These are phyloP conservation scores for Malaclemys terrapin DNA, from an alignment of 2,113 vertebrate species.

Conservation along the genomic window DNA sequence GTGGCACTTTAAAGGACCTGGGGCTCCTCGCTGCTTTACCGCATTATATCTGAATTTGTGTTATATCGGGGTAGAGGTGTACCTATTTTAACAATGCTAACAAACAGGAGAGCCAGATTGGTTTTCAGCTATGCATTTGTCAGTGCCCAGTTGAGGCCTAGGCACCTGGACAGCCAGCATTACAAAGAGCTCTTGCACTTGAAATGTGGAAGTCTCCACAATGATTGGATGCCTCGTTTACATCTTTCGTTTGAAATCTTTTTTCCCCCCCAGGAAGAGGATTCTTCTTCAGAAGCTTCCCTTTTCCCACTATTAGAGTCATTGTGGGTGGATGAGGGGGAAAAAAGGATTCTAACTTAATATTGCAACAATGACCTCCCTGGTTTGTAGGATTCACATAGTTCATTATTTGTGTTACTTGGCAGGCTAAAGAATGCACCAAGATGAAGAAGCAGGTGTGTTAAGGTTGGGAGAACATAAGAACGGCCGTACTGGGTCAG, in stretches of 20 bases:
- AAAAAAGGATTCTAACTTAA: neutral
- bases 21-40: too few species aligned
- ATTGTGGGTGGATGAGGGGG: neutral
- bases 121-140: neutral
- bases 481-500: too few species aligned
- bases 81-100: neutral
- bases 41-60: too few species aligned
- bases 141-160: neutral
- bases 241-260: accelerated
- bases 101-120: neutral
- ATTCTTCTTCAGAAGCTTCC: neutral
- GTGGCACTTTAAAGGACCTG: too few species aligned
- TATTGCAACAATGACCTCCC: neutral
- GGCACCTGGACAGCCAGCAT: too few species aligned
- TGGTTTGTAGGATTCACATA: neutral
- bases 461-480: neutral
- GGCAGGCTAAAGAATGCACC: neutral
- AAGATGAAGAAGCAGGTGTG: neutral
- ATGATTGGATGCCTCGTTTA: accelerated
- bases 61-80: too few species aligned
- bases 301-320: accelerated
- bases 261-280: neutral
- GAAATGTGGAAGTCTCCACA: neutral
- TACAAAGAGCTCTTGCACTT: neutral
- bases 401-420: neutral